Evolutionary conservation across 92 coral and sea anemone species (phyloP).

Genomic region (Pocillopora grandis): DNA sequence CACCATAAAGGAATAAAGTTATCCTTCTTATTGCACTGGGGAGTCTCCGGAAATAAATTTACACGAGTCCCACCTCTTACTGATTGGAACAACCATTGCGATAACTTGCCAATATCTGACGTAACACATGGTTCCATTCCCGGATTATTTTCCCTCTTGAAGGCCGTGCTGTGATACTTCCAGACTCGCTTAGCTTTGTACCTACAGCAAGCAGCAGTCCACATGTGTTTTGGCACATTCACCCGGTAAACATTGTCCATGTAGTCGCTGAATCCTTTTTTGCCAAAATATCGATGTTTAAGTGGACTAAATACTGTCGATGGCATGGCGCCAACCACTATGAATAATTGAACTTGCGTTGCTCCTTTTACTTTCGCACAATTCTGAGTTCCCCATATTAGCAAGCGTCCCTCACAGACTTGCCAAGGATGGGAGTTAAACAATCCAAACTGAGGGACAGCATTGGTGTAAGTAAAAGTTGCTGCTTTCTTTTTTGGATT

Average conservation of each 20-base stretch:
- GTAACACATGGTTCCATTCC: conserved; percentile 2
- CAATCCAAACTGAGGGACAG: conserved; percentile 48
- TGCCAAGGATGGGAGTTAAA: conserved; percentile 33
- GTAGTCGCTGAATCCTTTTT: conserved; percentile 48
- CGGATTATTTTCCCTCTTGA: conserved; percentile 2
- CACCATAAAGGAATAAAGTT: neutral
- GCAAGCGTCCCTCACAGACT: conserved; percentile 2
- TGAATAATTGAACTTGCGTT: conserved; percentile 20
- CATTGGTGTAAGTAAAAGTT: conserved; percentile 42
- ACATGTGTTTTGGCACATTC: conserved; percentile 25
- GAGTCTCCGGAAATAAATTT: neutral
- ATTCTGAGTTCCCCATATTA: conserved; percentile 35
- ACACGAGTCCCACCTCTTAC: neutral
- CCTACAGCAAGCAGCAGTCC: conserved; percentile 39
- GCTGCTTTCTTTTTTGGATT: neutral
- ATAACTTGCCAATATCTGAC: neutral
- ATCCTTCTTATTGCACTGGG: neutral
- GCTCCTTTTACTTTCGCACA: neutral
- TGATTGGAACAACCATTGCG: neutral
- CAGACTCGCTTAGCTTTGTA: conserved; percentile 3
- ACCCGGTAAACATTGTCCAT: neutral
- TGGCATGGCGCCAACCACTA: conserved; percentile 44
- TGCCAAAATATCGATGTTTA: conserved; percentile 35
- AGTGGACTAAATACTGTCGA: conserved; percentile 28
- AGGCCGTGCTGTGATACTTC: conserved; percentile 9